Percentiles rank a stretch among this genome's conserved stretches.
These are phyloP conservation scores for Montifringilla adamsi DNA, from an alignment of 2,113 vertebrate species.

Conservation along the genomic window DNA sequence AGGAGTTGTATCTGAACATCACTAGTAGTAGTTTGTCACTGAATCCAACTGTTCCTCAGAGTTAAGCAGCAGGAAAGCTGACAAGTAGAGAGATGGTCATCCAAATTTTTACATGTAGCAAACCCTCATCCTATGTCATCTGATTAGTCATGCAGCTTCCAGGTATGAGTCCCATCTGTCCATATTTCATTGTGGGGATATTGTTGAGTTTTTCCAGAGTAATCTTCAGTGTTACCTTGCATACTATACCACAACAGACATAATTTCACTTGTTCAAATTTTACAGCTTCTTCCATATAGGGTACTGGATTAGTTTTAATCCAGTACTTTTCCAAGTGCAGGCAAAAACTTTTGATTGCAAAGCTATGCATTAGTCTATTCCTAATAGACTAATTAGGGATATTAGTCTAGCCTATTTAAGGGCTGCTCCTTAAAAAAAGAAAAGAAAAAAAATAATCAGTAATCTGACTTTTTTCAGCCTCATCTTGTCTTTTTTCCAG, in stretches of 20 bases:
- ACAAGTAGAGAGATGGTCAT: not conserved
- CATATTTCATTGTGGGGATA: not conserved
- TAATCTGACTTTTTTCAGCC: not conserved
- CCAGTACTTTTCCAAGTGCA: not conserved
- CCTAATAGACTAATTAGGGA: no score
- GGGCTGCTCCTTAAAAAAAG: not conserved
- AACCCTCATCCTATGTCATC: not conserved
- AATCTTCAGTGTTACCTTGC: not conserved
- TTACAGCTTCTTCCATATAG: not conserved
- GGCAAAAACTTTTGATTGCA: not conserved
- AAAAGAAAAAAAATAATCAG: not conserved
- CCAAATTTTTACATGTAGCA: not conserved
- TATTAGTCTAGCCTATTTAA: not conserved
- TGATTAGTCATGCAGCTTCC: not conserved
- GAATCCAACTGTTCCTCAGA: not conserved
- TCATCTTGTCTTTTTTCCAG: not conserved
- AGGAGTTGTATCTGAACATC: not conserved
- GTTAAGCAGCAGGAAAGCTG: not conserved
- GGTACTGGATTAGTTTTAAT: not conserved
- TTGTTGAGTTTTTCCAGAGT: not conserved
- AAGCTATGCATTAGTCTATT: not conserved
- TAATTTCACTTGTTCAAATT: not conserved
- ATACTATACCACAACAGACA: accelerated
- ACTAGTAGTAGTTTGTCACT: not conserved
- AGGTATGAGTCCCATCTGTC: not conserved